Evolutionary conservation across 1,140 invertebrate genomes (phyloP).

Genomic region (Tribolium castaneum): DNA sequence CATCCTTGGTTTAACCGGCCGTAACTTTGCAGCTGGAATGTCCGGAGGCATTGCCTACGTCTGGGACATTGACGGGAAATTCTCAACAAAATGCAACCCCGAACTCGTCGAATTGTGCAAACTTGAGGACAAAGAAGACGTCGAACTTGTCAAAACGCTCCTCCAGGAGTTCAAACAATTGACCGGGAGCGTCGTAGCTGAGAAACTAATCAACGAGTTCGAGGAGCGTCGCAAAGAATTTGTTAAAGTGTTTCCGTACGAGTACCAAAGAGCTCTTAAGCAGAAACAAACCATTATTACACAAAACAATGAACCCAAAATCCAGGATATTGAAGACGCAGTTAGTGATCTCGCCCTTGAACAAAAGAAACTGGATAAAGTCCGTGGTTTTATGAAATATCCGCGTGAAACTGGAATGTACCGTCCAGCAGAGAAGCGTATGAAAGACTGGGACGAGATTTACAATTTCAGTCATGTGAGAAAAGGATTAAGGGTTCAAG

Average conservation of each 20-base stretch:
- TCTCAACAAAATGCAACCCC: conserved; percentile 88
- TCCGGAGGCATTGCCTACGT: conserved; percentile 91
- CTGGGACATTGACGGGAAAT: conserved; percentile 88
- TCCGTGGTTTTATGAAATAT: conserved; percentile 94
- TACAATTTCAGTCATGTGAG: conserved; percentile 89
- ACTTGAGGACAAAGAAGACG: conserved; percentile 82
- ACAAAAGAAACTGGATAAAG: conserved; percentile 89
- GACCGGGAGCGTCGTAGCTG: conserved; percentile 90
- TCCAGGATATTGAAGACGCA: conserved; percentile 90
- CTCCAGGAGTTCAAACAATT: conserved; percentile 89
- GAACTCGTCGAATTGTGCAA: conserved; percentile 92
- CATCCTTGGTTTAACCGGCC: conserved; percentile 88
- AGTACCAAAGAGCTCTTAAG: conserved; percentile 92
- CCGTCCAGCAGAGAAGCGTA: conserved; percentile 81
- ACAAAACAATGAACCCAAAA: conserved; percentile 64
- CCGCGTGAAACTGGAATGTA: conserved; percentile 88
- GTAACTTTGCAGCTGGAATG: conserved; percentile 96
- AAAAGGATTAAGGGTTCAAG: conserved; percentile 90
- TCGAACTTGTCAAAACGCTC: conserved; percentile 81
- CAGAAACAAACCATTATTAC: conserved; percentile 67
- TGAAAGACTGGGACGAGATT: conserved; percentile 97
- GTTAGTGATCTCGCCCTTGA: conserved; percentile 80
- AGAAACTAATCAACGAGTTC: conserved; percentile 85
- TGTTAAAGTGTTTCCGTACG: conserved; percentile 97
- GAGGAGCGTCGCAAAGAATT: conserved; percentile 82